phyloP scores from a whole-genome alignment of 1,140 invertebrate species.

The Babylonia areolata region DNA sequence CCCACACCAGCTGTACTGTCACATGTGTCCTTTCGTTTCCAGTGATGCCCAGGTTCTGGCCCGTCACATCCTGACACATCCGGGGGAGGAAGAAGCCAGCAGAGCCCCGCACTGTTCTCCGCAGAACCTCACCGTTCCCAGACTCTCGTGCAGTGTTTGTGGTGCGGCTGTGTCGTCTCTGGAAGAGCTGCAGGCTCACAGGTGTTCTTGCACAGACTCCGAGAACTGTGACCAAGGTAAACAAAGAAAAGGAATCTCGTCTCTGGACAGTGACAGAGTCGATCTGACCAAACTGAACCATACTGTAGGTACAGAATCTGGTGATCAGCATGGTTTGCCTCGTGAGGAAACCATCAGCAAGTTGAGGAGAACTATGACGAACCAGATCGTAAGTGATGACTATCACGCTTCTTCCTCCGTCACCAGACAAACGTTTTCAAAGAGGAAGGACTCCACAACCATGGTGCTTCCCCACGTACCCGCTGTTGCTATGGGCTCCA shows the following conservation, averaged over 20 bases:
- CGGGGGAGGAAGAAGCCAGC: not conserved
- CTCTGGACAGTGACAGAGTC: not conserved
- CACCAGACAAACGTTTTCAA: too few relatives aligned
- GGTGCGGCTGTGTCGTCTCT: not conserved
- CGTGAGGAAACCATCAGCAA: not conserved
- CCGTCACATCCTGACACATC: not conserved
- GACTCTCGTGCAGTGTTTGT: not conserved
- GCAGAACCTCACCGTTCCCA: not conserved
- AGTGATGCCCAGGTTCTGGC: not conserved
- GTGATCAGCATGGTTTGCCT: not conserved
- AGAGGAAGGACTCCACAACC: not conserved
- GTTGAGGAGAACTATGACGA: not conserved
- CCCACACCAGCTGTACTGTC: not conserved
- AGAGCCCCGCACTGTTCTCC: not conserved
- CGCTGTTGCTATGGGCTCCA: not conserved
- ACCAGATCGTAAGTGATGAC: not conserved
- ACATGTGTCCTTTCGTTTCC: slow-evolving; percentile 8
- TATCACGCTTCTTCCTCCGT: too few relatives aligned
- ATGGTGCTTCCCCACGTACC: slow-evolving; percentile 13
- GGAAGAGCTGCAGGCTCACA: not conserved
- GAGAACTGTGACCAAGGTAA: not conserved
- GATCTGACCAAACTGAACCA: too few relatives aligned
- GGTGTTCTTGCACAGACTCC: not conserved
- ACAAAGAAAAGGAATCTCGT: not conserved
- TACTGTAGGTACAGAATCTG: not conserved